Conservation (phyloP, 2,113 vertebrate species). For the Willisornis vidua region DNA sequence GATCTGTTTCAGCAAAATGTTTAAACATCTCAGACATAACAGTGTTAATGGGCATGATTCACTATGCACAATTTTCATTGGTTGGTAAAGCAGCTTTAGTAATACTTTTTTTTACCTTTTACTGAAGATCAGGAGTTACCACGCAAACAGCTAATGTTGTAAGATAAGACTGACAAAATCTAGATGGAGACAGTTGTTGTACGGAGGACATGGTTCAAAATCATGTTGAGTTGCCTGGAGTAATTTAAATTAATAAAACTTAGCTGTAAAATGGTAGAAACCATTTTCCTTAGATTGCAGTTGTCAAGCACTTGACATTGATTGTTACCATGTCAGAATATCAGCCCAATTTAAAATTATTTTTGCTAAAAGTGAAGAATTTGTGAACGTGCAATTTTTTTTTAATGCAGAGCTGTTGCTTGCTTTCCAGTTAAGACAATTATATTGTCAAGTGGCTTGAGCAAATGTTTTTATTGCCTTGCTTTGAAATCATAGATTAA, state of each 20-base stretch:
- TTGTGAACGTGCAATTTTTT: not conserved
- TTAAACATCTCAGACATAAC: not conserved
- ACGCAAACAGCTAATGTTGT: not conserved
- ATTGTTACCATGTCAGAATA: not conserved
- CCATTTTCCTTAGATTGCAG: not conserved
- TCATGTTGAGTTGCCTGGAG: not conserved
- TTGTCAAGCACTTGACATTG: not conserved
- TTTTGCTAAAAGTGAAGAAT: not conserved
- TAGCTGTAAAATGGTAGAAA: not conserved
- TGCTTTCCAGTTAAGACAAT: not conserved
- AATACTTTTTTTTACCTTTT: not conserved
- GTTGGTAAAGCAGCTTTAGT: not conserved
- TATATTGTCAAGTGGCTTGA: not conserved
- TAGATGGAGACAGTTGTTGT: not conserved
- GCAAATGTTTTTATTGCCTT: not conserved
- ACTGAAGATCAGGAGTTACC: not conserved
- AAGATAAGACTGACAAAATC: not conserved
- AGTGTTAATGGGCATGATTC: not conserved
- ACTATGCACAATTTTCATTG: not conserved
- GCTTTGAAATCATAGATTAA: not conserved
- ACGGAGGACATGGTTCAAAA: not conserved
- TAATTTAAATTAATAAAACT: not conserved
- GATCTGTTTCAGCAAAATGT: not conserved
- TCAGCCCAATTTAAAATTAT: not conserved
- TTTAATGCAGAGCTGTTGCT: not conserved